phyloP scores from a whole-genome alignment of 2,888 invertebrate species.

The Leucophora obtusa region DNA sequence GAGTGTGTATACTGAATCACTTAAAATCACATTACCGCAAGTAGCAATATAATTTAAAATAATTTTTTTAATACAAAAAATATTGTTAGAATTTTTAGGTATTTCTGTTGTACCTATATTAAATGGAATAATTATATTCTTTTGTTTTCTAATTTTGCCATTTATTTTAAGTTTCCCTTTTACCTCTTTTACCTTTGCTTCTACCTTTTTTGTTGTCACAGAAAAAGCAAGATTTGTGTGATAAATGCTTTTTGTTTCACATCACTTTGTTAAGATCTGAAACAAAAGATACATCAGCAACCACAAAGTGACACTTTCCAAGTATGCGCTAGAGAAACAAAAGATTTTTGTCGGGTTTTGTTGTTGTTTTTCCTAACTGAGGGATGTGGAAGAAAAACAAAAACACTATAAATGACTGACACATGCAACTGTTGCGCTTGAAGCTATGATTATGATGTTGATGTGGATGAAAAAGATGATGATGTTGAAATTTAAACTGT shows the following conservation, averaged over 20 bases:
- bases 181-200: background rate
- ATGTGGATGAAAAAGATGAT: background rate
- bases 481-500: constrained; percentile 6
- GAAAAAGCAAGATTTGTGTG: constrained; percentile 15
- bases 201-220: background rate
- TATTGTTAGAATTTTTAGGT: too few species aligned
- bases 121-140: background rate
- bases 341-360: constrained; percentile 3
- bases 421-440: constrained; percentile 7
- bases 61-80: too few species aligned
- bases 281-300: constrained; percentile 29
- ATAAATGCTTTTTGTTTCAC: constrained; percentile 26
- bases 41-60: too few species aligned
- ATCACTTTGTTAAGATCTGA: constrained; percentile 20
- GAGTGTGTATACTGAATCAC: too few species aligned
- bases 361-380: background rate
- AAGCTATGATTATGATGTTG: constrained; percentile 1
- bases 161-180: background rate
- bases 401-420: constrained; percentile 18
- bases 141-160: background rate
- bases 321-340: constrained; percentile 22
- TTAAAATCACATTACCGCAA: too few species aligned
- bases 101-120: too few species aligned
- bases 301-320: constrained; percentile 25
- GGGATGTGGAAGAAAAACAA: background rate